Evolutionary conservation across 2,797 vertebrate species (phyloP).

Genomic region (Hozukius guyotensis): DNA sequence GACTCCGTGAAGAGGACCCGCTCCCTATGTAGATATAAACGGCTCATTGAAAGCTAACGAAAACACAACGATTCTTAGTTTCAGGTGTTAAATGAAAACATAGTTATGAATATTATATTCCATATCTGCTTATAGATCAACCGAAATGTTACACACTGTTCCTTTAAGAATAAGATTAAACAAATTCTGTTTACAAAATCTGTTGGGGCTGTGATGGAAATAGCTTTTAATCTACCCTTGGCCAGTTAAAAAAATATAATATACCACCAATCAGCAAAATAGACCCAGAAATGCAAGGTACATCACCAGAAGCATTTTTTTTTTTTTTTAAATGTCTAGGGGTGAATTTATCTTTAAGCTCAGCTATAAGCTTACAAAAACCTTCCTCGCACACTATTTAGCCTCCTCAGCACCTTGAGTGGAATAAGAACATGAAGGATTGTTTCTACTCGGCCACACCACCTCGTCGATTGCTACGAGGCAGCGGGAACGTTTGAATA

Average conservation of each 20-base stretch:
- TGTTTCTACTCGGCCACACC: slow-evolving; percentile 18
- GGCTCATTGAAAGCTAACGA: neutral
- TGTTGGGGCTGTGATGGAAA: neutral
- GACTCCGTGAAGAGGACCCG: too few species aligned
- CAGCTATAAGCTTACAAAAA: slow-evolving; percentile 10
- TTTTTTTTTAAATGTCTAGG: neutral
- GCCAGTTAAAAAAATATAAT: slow-evolving; percentile 15
- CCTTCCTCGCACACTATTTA: slow-evolving; percentile 1
- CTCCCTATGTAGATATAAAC: too few species aligned
- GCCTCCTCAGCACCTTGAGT: slow-evolving; percentile 22
- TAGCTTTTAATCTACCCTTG: neutral
- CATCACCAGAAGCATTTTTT: slow-evolving; percentile 31
- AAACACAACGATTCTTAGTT: neutral
- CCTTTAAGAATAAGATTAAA: neutral
- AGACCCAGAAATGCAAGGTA: slow-evolving; percentile 26
- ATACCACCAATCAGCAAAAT: slow-evolving; percentile 26
- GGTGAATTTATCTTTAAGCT: slow-evolving; percentile 22
- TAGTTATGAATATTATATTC: neutral
- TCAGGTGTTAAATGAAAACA: neutral
- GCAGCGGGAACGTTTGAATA: slow-evolving; percentile 35
- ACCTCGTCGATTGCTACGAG: slow-evolving; percentile 28
- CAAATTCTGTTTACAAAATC: neutral
- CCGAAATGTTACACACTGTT: neutral
- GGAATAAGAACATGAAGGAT: slow-evolving; percentile 15
- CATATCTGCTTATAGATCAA: neutral